phyloP scores from a whole-genome alignment of 2,113 vertebrate genomes.

The Gopherus evgoodei region DNA sequence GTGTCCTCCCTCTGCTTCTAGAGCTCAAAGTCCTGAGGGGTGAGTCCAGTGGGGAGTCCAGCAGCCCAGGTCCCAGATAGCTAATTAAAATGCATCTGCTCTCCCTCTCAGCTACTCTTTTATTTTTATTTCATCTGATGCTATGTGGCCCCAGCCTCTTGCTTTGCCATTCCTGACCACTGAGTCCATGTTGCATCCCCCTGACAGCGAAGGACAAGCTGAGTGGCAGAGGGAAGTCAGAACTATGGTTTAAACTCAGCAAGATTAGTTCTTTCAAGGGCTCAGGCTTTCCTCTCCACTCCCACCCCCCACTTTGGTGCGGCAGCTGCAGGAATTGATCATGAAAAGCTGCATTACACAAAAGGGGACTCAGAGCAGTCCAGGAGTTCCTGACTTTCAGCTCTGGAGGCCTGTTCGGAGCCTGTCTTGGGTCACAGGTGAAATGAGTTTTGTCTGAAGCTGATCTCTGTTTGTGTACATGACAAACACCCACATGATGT shows the following conservation, averaged over 20 bases:
- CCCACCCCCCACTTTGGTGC: neutral
- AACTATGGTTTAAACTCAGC: neutral
- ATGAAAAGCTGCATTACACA: neutral
- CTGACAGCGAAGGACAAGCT: neutral
- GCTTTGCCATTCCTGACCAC: neutral
- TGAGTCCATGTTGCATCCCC: too few species aligned
- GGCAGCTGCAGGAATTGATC: neutral
- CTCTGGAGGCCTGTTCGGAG: neutral
- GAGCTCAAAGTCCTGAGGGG: neutral
- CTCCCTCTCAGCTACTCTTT: neutral
- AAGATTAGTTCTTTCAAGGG: neutral
- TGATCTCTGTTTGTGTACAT: neutral
- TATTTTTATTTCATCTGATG: neutral
- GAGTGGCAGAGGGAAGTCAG: accelerated
- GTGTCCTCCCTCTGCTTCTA: neutral
- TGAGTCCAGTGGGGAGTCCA: neutral
- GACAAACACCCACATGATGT: neutral
- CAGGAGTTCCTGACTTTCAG: neutral
- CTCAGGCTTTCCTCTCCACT: neutral
- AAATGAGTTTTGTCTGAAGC: neutral
- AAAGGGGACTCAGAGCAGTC: neutral
- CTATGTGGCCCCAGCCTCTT: too few species aligned
- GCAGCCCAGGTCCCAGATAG: neutral
- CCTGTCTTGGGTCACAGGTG: neutral
- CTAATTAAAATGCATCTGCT: neutral